Conservation (phyloP, 2,113 vertebrate genomes). For the Etheostoma spectabile region DNA sequence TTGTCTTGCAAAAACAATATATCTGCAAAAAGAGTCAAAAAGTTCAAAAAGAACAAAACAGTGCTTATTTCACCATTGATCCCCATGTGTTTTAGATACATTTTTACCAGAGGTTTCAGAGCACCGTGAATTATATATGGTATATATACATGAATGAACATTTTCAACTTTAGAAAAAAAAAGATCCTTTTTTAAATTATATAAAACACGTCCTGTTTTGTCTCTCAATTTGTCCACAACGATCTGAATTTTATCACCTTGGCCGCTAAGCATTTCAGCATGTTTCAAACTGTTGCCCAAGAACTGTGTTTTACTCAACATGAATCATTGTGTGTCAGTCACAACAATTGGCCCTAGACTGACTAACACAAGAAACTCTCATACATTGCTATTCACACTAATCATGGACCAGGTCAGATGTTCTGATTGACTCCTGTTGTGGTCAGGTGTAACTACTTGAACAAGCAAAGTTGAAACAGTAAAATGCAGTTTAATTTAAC, state of each 20-base stretch:
- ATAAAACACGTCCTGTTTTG: background rate
- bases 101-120: background rate
- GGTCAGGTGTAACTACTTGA: background rate
- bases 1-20: conserved; percentile 37
- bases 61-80: conserved; percentile 4
- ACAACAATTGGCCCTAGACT: background rate
- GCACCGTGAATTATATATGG: background rate
- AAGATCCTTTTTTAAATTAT: background rate
- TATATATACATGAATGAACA: background rate
- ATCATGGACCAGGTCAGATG: background rate
- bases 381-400: background rate
- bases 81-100: conserved; percentile 37
- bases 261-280: background rate
- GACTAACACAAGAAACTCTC: background rate
- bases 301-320: background rate
- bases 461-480: background rate
- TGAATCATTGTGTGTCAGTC: conserved; percentile 1
- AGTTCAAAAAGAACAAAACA: conserved; percentile 35
- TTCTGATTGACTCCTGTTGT: background rate
- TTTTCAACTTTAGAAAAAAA: background rate
- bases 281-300: conserved; percentile 6
- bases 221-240: background rate
- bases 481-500: background rate
- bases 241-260: background rate
- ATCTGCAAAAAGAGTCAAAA: conserved; percentile 43